phyloP scores from a whole-genome alignment of 2,113 vertebrate species.

The Indicator indicator region DNA sequence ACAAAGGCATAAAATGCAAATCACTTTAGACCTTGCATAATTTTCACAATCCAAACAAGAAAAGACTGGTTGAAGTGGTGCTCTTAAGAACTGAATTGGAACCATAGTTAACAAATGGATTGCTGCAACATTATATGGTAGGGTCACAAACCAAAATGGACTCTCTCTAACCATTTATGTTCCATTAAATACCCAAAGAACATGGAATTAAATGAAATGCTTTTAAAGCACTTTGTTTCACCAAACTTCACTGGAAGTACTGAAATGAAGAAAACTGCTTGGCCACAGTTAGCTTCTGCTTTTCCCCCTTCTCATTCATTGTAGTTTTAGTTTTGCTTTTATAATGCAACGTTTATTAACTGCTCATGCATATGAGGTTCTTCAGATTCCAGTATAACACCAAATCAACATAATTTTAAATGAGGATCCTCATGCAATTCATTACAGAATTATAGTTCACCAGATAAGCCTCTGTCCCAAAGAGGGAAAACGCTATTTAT shows the following conservation, averaged over 20 bases:
- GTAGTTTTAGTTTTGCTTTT: conserved; percentile 45
- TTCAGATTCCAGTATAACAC: background rate
- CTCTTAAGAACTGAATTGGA: background rate
- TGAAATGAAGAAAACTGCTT: background rate
- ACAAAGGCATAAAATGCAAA: background rate
- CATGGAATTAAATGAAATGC: background rate
- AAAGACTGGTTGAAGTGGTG: background rate
- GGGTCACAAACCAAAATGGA: background rate
- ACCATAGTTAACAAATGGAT: background rate
- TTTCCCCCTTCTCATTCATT: background rate
- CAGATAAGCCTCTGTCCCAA: background rate
- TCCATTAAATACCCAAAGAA: background rate
- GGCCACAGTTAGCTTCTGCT: background rate
- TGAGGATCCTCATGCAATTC: background rate
- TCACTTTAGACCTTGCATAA: background rate
- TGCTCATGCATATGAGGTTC: background rate
- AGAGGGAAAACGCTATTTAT: background rate
- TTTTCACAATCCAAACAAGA: background rate
- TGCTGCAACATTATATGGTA: background rate
- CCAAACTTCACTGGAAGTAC: background rate
- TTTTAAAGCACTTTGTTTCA: background rate
- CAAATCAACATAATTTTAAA: background rate
- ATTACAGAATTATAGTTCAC: background rate
- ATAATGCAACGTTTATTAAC: background rate
- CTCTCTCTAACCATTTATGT: background rate